Percentiles rank a stretch among this genome's conserved stretches.
These are phyloP conservation scores for Tribolium madens DNA, from an alignment of 1,140 invertebrate species.

Conservation along the genomic window DNA sequence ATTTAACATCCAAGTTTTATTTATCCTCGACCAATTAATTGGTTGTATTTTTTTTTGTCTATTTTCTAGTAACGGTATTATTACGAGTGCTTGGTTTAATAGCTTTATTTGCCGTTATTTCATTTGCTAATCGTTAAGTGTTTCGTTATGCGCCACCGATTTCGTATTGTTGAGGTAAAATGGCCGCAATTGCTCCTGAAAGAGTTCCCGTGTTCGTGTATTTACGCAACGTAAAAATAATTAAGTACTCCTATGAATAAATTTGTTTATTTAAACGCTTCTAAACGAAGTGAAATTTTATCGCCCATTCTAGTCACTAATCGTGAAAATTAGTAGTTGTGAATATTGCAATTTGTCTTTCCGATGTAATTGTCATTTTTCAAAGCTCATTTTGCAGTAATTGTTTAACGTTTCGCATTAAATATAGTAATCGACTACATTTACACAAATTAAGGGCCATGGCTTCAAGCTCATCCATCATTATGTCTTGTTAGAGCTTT, in stretches of 20 bases:
- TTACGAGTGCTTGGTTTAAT: conserved; percentile 40
- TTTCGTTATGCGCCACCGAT: conserved; percentile 46
- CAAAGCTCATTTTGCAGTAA: conserved; percentile 13
- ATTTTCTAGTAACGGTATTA: conserved; percentile 28
- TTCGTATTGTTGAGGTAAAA: conserved; percentile 42
- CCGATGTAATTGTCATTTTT: conserved; percentile 24
- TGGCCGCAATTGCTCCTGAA: conserved; percentile 39
- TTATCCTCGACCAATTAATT: conserved; percentile 5
- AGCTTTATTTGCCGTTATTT: conserved; percentile 51
- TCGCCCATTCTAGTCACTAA: neutral
- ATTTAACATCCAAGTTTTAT: neutral
- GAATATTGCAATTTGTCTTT: conserved; percentile 28
- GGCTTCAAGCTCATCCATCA: conserved; percentile 43
- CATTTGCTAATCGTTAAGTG: conserved; percentile 55
- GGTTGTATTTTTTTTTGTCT: neutral
- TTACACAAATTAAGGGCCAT: conserved; percentile 32
- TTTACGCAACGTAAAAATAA: conserved; percentile 20
- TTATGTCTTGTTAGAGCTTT: conserved; percentile 49
- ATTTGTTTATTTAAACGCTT: conserved; percentile 14
- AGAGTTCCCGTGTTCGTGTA: conserved; percentile 34
- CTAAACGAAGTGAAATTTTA: neutral
- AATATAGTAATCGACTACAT: conserved; percentile 19
- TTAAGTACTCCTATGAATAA: conserved; percentile 19
- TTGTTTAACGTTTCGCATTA: conserved; percentile 14
- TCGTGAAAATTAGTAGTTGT: too few species aligned